Conservation (phyloP, 1,140 invertebrate genomes). For the Bombus breviceps region DNA sequence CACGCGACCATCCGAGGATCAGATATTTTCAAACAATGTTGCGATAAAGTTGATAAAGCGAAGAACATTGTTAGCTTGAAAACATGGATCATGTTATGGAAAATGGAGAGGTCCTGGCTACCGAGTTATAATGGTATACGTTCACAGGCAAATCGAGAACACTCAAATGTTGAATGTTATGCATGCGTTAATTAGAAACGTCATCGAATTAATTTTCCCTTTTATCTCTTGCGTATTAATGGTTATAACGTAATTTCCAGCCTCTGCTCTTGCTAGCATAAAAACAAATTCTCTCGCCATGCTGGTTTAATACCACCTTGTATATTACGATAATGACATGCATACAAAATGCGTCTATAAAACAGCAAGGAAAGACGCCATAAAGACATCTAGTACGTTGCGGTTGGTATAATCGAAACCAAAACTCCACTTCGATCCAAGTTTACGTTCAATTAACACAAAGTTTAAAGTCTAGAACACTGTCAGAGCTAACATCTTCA, state of each 20-base stretch:
- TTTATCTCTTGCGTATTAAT: background rate
- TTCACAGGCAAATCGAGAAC: background rate
- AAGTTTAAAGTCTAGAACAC: background rate
- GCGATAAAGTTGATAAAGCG: background rate
- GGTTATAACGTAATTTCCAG: background rate
- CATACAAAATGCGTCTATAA: slow-evolving; percentile 12
- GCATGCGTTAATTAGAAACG: background rate
- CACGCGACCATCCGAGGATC: background rate
- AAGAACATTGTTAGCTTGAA: background rate
- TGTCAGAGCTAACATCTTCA: background rate
- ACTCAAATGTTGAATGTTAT: background rate
- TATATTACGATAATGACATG: slow-evolving; percentile 23
- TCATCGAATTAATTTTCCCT: background rate
- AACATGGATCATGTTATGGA: background rate
- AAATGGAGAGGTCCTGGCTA: no score
- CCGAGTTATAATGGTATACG: background rate
- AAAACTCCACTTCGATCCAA: no score
- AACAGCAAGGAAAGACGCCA: slow-evolving; percentile 25
- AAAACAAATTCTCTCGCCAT: background rate
- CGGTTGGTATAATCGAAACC: no score
- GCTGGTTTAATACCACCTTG: slow-evolving; percentile 12
- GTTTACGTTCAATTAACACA: no score
- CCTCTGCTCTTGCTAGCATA: background rate
- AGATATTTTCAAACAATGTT: background rate
- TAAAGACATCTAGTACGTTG: slow-evolving; percentile 14